phyloP scores from a whole-genome alignment of 2,113 vertebrate genomes.

The Cepphus grylle region DNA sequence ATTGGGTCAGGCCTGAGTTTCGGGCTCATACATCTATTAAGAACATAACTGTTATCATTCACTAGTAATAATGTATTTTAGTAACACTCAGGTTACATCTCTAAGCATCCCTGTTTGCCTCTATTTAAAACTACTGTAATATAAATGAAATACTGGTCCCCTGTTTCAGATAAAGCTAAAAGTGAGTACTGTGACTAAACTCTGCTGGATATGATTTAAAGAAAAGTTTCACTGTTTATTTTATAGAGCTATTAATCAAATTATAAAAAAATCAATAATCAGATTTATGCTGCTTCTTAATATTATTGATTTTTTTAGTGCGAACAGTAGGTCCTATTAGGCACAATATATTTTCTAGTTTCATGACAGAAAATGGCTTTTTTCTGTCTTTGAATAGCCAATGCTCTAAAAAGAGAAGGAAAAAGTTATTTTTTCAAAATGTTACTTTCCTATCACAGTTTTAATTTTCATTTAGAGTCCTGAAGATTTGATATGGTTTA shows the following conservation, averaged over 20 bases:
- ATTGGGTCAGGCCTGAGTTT: constrained; percentile 32
- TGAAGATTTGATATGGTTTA: background rate
- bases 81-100: constrained; percentile 12
- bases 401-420: background rate
- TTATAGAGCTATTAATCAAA: background rate
- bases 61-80: constrained; percentile 1
- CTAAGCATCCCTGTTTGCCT: background rate
- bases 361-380: background rate
- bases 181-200: background rate
- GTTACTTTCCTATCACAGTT: background rate
- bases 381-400: background rate
- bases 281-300: background rate
- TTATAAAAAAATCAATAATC: background rate
- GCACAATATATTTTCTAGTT: background rate
- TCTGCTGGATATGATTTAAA: background rate
- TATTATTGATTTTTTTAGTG: background rate
- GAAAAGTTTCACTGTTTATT: background rate
- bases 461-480: background rate
- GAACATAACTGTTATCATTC: constrained; percentile 18
- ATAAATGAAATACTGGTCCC: background rate
- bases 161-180: background rate
- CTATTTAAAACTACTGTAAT: background rate
- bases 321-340: background rate
- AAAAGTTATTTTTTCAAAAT: background rate
- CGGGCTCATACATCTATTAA: background rate